Base-by-base conservation (phyloP, 2,888 invertebrate genomes). In the Petrophora chlorosata region DNA sequence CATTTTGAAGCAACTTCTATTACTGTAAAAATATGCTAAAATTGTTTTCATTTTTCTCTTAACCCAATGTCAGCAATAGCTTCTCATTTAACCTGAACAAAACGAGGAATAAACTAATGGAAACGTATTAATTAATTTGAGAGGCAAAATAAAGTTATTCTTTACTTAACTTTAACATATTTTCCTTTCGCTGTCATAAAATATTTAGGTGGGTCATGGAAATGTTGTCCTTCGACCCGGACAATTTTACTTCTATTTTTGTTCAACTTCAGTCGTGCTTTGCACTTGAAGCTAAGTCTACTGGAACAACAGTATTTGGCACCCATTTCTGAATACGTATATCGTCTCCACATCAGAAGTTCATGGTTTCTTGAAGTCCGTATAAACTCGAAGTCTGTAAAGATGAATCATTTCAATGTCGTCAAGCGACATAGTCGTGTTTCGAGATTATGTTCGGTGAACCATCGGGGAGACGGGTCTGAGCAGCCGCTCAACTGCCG, bases 321-420 rank as follows among this genome's bases (percentile, higher is more conserved):
- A 9, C 26, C 50, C 3, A 48, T 53, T 43, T 65, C 67, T 0
- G 66, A 67, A 23, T 60, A 71, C 2, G 70, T 70, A 39, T 63
- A 67, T 0, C 57, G 56, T 8, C 56, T 46, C 15, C 63, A 43
- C 66, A 67, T 61, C 7, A 73, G 26, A 10, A 70, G 33, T 3
- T 36, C 25, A 12, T 65, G 65, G 1, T 65, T 67, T 15, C 52
- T 45, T 1, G 19, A 9, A 7, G 66, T 53, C 1, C 63, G 66
- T 53, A 73, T 66, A 33, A 65, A 51, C 16, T 33, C 35, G 25
- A 5, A 19, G 9, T 10, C 33, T 33, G 29, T 1, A 29, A 29
- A 29, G 8, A 29, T n/a, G n/a, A n/a, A n/a, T n/a, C n/a, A n/a
- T n/a, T n/a, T n/a, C n/a, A n/a, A n/a, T n/a, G n/a, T n/a, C n/a